phyloP scores from a whole-genome alignment of 2,888 invertebrate species.

The Neelides folsomi region DNA sequence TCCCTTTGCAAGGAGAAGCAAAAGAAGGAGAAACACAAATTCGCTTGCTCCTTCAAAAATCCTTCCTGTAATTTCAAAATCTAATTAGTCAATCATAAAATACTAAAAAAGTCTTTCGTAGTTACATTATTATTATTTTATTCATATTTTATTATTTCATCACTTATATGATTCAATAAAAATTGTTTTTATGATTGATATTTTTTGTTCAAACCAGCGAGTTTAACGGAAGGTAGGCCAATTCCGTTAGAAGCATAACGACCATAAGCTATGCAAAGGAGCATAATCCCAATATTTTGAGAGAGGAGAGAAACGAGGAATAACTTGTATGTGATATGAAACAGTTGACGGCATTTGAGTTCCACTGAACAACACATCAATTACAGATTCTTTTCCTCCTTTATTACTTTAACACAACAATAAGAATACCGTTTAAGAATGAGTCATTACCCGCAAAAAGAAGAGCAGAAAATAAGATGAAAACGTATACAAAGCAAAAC shows the following conservation, averaged over 20 bases:
- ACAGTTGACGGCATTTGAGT: conserved; percentile 60
- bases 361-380: conserved; percentile 45
- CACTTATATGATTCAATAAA: not conserved
- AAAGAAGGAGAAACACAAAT: conserved; percentile 58
- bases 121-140: not conserved
- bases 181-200: not conserved
- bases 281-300: conserved; percentile 56
- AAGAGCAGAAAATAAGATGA: conserved; percentile 57
- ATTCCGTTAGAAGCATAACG: conserved; percentile 62
- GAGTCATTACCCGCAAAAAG: conserved; percentile 48
- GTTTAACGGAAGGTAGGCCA: conserved; percentile 42
- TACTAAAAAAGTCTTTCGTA: not conserved
- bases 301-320: conserved; percentile 57
- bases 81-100: not conserved
- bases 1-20: conserved; percentile 74
- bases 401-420: not conserved
- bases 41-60: conserved; percentile 59
- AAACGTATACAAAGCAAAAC: conserved; percentile 57
- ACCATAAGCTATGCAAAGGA: conserved; percentile 58
- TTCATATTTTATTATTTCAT: not conserved
- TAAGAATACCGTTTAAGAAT: conserved; percentile 13
- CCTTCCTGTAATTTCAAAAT: conserved; percentile 45
- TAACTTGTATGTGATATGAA: conserved; percentile 78
- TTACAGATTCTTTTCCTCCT: not conserved
- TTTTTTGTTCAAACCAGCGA: conserved; percentile 36